Evolutionary conservation across 2,113 vertebrate genomes (phyloP).

Genomic region (Macquaria australasica): DNA sequence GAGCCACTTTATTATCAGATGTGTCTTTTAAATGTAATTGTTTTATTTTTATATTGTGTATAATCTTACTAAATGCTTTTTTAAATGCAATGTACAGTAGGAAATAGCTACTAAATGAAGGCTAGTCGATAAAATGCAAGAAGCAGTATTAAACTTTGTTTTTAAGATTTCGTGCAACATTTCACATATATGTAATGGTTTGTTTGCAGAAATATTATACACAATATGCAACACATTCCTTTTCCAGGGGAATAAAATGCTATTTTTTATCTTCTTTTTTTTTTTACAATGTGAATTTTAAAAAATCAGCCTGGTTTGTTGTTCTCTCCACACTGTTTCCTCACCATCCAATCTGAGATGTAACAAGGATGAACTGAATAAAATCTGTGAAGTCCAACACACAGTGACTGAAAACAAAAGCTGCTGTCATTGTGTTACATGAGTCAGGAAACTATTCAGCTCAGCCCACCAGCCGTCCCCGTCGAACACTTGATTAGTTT

Average conservation of each 20-base stretch:
- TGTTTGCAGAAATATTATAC: background rate
- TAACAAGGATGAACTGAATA: background rate
- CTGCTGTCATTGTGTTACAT: slow-evolving; percentile 30
- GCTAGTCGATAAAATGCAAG: slow-evolving; percentile 34
- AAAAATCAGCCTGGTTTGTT: background rate
- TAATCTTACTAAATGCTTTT: slow-evolving; percentile 69
- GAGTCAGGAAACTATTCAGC: slow-evolving; percentile 17
- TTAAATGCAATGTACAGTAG: slow-evolving; percentile 56
- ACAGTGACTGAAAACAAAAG: slow-evolving; percentile 36
- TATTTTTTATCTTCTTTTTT: background rate
- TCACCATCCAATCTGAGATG: background rate
- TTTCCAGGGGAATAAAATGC: background rate
- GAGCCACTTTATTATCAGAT: slow-evolving; percentile 81
- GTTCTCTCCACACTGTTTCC: slow-evolving; percentile 21
- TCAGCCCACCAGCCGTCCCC: background rate
- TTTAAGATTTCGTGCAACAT: slow-evolving; percentile 36
- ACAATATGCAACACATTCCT: slow-evolving; percentile 26
- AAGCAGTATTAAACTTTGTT: slow-evolving; percentile 50
- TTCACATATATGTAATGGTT: slow-evolving; percentile 13
- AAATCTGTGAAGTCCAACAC: slow-evolving; percentile 15
- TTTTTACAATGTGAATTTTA: background rate
- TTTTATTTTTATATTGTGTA: slow-evolving; percentile 80
- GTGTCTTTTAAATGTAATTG: slow-evolving; percentile 64
- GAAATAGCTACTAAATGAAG: slow-evolving; percentile 78
- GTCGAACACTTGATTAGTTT: slow-evolving; percentile 18